Base-by-base conservation (phyloP, 2,113 vertebrate genomes). In the Natator depressus region DNA sequence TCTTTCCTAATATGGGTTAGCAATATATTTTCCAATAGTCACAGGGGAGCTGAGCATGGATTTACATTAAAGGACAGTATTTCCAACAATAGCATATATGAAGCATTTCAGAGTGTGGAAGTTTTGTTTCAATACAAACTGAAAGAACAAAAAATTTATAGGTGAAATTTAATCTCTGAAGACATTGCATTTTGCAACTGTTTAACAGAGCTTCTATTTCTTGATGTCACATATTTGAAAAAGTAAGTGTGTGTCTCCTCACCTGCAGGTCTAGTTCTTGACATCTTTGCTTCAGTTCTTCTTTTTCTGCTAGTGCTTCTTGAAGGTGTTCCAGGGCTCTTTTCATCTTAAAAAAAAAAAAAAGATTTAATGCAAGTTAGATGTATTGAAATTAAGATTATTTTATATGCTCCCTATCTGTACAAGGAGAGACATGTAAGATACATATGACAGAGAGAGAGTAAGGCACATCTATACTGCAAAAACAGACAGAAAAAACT, bases 191-290 rank as follows among this genome's bases (percentile, higher is more conserved):
- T 78, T 47, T 78, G 75, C 75, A 25, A 47, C 6, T 47, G 42
- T 78, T 47, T 78, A 78, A 29, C 35, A 84, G 19, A 85, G 59
- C 29, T 88, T 91, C 80, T 92, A 31, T 8, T 78, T 88, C 49
- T 91, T 54, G 75, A 85, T 27, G 75, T n/a, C 55, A 82, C 10
- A 35, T 22, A 57, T 6, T 35, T 49, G 49, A 91, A 13, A 72
- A 93, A 85, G 81, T 53, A 0, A 0, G 47, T 20, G 47, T 84
- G 22, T 79, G 82, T 57, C 16, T 89, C 88, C 95, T 96, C 94
- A 99, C 99, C 99, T 99, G 99, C 75, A 99, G 93, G 91, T 99
- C 99, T 38, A 99, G 97, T 96, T 99, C 99, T 96, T 99, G 98
- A 92, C 99, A 99, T 91, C 99, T 98, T 79, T 99, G 99, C 35